Evolutionary conservation across 2,797 vertebrate genomes (phyloP), one percentile per base, ranked within the genome.

Genomic region (Botia kubotai): DNA sequence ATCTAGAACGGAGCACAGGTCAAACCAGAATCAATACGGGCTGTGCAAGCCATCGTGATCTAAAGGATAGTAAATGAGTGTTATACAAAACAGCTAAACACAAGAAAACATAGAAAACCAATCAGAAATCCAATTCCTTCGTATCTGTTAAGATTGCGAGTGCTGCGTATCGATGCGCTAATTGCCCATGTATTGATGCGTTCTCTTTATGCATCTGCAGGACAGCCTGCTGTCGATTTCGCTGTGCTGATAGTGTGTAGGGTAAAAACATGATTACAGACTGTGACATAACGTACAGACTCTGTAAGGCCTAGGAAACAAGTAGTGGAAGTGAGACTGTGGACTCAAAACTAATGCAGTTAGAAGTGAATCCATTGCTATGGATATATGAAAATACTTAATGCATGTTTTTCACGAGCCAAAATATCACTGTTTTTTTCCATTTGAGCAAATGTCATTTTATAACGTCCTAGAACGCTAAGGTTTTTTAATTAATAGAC

Each of bases 101-200:
- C 81, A 89, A 89, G 83, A 82, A 91, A 84, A 87, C 85, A 87
- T 86, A 89, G 83, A 89, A 92, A 92, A 91, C 85, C 87, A 82
- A 91, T 90, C 79, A 86, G 82, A 91, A 92, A 92, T 91, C 87
- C 88, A 87, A 91, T 92, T 91, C 75, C 85, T 89, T 82, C 85
- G 88, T 90, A 94, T 93, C 88, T 86, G 90, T 91, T 90, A 86
- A 91, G 91, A 92, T 87, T 89, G 86, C 85, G 92, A 91, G 90
- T 90, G 90, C 89, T 84, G 87, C 83, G 83, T 93, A 94, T 93
- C 90, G 93, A 93, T 87, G 87, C 69, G 90, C 91, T 94, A 93
- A 94, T 92, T 93, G 93, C 89, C 88, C 81, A 0, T 83, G 81
- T 91, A 94, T 94, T 82, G 91, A 94, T 86, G 89, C 89, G 89